phyloP scores from a whole-genome alignment of 35 echinoderm and acorn worm species.

The Holothuria glaberrima region DNA sequence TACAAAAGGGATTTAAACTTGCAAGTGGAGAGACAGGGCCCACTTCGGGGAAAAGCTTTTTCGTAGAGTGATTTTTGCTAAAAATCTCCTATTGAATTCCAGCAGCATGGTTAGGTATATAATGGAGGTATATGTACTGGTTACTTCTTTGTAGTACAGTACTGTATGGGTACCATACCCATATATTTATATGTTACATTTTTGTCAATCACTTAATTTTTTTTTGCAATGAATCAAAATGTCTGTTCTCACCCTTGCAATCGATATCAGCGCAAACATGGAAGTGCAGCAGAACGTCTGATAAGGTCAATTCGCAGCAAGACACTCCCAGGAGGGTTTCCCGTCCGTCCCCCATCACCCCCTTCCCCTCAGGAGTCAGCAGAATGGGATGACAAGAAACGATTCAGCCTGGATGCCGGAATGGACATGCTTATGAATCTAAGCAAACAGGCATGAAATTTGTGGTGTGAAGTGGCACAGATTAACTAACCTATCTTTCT shows the following conservation, averaged over 20 bases:
- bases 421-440: not conserved
- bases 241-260: not conserved
- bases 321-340: not conserved
- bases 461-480: not conserved
- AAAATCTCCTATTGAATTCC: too few relatives aligned
- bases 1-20: too few relatives aligned
- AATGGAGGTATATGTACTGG: too few relatives aligned
- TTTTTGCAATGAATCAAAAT: too few relatives aligned
- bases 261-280: not conserved
- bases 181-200: too few relatives aligned
- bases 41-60: too few relatives aligned
- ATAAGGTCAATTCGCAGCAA: slow-evolving; percentile 27
- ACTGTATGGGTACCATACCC: too few relatives aligned
- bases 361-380: not conserved
- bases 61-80: too few relatives aligned
- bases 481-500: slow-evolving; percentile 3
- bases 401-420: slow-evolving; percentile 23
- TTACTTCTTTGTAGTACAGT: too few relatives aligned
- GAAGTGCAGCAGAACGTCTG: slow-evolving; percentile 29
- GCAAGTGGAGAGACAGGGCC: too few relatives aligned
- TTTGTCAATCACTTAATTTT: too few relatives aligned
- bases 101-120: too few relatives aligned
- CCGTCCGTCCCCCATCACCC: not conserved
- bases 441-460: slow-evolving; percentile 9
- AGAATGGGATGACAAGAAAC: not conserved